A percentile compares a stretch with the other conserved stretches of the same genome.
Evolutionary conservation across 2,888 invertebrate genomes (phyloP).

Genomic region (Microchrysa polita): DNA sequence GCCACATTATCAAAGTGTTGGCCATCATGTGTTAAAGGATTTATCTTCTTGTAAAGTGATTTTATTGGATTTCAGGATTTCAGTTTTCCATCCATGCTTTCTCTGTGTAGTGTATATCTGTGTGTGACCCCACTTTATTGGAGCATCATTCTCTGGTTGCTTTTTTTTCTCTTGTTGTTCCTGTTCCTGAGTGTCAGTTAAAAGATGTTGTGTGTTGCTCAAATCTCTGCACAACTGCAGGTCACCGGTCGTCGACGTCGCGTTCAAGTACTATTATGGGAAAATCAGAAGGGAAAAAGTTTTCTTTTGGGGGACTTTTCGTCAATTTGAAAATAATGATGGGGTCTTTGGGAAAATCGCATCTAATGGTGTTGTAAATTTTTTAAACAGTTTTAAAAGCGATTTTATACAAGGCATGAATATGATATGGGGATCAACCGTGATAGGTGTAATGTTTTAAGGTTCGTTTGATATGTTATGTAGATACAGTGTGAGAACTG

Average conservation of each 20-base stretch:
- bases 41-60: constrained; percentile 53
- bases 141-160: not conserved
- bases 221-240: not conserved
- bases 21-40: constrained; percentile 50
- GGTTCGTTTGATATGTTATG: constrained; percentile 11
- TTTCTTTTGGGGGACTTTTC: constrained; percentile 25
- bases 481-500: no score
- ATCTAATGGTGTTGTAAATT: constrained; percentile 51
- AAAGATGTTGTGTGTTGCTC: constrained; percentile 18
- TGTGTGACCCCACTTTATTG: constrained; percentile 16
- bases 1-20: constrained; percentile 38
- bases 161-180: not conserved
- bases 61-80: constrained; percentile 52
- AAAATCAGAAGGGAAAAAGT: not conserved
- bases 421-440: constrained; percentile 21
- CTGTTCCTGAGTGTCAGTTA: constrained; percentile 28
- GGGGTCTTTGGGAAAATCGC: constrained; percentile 46
- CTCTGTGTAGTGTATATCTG: no score
- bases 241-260: no score
- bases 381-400: constrained; percentile 47
- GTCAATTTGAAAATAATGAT: not conserved
- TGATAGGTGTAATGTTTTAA: constrained; percentile 7
- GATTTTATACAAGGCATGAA: constrained; percentile 40
- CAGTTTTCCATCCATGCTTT: constrained; percentile 42
- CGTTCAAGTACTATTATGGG: not conserved